A percentile compares a stretch with the other conserved stretches of the same genome.
Evolutionary conservation across 2,113 vertebrate species (phyloP).

Genomic region (Syngnathoides biaculeatus): DNA sequence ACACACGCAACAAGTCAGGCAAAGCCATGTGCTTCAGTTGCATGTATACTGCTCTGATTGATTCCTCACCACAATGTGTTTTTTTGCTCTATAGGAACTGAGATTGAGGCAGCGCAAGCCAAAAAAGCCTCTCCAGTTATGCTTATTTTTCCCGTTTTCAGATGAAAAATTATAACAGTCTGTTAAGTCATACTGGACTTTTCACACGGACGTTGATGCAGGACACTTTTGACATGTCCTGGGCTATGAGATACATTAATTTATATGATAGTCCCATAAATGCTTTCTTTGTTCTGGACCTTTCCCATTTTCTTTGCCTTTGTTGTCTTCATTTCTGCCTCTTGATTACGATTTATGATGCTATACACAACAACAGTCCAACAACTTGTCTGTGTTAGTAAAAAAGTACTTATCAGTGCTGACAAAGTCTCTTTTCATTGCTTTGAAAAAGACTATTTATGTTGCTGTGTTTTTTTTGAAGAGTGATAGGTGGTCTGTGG

Average conservation of each 20-base stretch:
- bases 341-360: constrained; percentile 47
- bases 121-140: not conserved
- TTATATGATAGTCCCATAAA: constrained; percentile 22
- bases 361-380: constrained; percentile 43
- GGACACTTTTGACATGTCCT: constrained; percentile 35
- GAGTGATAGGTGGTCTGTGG: constrained; percentile 29
- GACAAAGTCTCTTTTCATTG: constrained; percentile 64
- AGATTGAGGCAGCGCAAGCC: not conserved
- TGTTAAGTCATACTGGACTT: not conserved
- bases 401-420: constrained; percentile 46
- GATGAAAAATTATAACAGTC: not conserved
- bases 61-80: constrained; percentile 20
- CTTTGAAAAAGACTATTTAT: constrained; percentile 35
- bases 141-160: not conserved
- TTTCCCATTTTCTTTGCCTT: constrained; percentile 1
- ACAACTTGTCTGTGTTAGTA: constrained; percentile 56
- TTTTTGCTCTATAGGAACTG: not conserved
- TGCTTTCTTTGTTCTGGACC: constrained; percentile 9
- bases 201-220: constrained; percentile 33
- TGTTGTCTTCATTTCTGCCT: constrained; percentile 29
- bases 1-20: constrained; percentile 2
- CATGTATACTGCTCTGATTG: not conserved
- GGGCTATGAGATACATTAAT: constrained; percentile 33
- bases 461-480: constrained; percentile 35
- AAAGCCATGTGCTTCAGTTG: not conserved